phyloP scores from a whole-genome alignment of 2,113 vertebrate species.

The Callipepla californica region DNA sequence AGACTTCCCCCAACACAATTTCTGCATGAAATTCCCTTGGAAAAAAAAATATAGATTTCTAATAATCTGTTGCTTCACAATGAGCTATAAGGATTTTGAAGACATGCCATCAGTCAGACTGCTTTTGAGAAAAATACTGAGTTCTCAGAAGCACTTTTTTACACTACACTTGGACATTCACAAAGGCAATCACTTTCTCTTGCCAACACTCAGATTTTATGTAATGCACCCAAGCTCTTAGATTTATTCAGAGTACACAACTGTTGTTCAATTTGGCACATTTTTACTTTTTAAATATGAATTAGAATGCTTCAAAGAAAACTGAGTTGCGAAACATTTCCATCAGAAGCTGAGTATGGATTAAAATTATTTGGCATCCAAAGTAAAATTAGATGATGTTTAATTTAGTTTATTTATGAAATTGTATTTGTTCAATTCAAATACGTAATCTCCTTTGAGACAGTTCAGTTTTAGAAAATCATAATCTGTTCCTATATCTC shows the following conservation, averaged over 20 bases:
- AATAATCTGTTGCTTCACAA: conserved; percentile 6
- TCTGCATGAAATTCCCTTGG: neutral
- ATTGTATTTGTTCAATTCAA: conserved; percentile 69
- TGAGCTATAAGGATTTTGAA: conserved; percentile 5
- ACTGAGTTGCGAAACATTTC: conserved; percentile 59
- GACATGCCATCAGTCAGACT: neutral
- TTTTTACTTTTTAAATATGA: conserved; percentile 53
- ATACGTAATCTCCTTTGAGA: conserved; percentile 64
- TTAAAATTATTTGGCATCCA: conserved; percentile 62
- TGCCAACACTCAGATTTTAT: conserved; percentile 31
- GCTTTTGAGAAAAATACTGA: neutral
- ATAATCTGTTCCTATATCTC: conserved; percentile 65
- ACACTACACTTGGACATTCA: neutral
- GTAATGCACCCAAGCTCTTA: neutral
- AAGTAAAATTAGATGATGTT: conserved; percentile 69
- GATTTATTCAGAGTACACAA: neutral
- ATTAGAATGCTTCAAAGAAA: conserved; percentile 60
- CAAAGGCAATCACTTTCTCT: neutral
- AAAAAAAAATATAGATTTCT: neutral
- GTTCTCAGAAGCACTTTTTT: conserved; percentile 10
- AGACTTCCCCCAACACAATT: neutral
- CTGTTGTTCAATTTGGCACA: conserved; percentile 43
- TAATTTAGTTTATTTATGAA: conserved; percentile 72
- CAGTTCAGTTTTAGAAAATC: conserved; percentile 52
- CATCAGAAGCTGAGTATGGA: conserved; percentile 35